phyloP scores from a whole-genome alignment of 2,113 vertebrate genomes.

The Meleagris gallopavo region DNA sequence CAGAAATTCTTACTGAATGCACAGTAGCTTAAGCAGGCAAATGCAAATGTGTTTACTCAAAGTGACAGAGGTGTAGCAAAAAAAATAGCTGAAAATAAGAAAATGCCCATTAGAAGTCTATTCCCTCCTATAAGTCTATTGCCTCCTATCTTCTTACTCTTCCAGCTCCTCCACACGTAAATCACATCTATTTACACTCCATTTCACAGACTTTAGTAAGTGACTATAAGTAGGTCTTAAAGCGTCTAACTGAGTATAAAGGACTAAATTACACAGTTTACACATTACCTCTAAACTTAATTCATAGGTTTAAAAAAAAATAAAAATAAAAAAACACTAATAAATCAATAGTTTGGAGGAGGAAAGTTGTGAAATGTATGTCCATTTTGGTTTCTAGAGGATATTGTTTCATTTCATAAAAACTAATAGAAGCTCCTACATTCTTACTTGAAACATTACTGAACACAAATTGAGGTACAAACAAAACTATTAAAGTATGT shows the following conservation, averaged over 20 bases:
- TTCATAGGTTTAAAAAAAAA: neutral
- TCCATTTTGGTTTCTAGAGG: neutral
- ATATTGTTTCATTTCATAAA: conserved; percentile 39
- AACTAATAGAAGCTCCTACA: neutral
- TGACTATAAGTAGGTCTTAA: conserved; percentile 47
- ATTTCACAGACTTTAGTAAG: conserved; percentile 56
- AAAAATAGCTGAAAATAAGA: neutral
- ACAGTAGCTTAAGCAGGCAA: neutral
- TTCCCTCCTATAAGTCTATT: neutral
- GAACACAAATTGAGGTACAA: neutral
- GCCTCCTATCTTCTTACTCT: neutral
- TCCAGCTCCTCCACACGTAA: conserved; percentile 31
- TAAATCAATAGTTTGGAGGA: neutral
- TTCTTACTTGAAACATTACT: conserved; percentile 4
- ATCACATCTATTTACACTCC: conserved; percentile 53
- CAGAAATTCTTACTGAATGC: neutral
- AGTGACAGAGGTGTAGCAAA: neutral
- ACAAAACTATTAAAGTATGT: neutral
- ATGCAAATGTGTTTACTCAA: neutral
- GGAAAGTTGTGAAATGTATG: conserved; percentile 22
- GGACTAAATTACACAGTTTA: conserved; percentile 36
- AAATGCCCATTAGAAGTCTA: neutral
- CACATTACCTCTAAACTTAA: conserved; percentile 52
- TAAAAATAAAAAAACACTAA: neutral
- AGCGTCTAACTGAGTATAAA: conserved; percentile 57